Evolutionary conservation across 2,888 invertebrate species (phyloP), one percentile per base, ranked within the genome.

Genomic region (Clepsis dumicolana): DNA sequence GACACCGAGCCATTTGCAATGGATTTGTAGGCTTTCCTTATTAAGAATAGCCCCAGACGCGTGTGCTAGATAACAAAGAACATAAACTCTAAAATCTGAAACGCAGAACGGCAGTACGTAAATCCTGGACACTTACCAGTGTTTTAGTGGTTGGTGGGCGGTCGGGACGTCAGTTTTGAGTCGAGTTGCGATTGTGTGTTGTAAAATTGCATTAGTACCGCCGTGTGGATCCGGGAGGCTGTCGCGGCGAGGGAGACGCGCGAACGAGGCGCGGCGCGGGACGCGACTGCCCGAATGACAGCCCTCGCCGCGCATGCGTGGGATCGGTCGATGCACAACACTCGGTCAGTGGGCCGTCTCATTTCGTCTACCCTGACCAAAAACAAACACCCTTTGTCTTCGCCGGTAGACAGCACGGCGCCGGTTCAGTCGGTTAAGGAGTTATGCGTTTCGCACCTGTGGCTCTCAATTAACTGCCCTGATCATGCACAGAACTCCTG

Each of bases 341-440:
- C 84, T 93, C 92, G 92, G 93, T 92, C 93, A 93, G 81, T 93
- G 90, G 93, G 93, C 86, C 90, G 89, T 81, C 80, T 81, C 80
- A 79, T 78, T 85, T 79, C 77, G 74, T 53, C 63, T 64, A 56
- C 56, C 80, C 81, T 80, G 81, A 81, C 83, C 81, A 83, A 89
- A 90, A 91, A 91, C 90, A 90, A 90, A 90, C 88, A 82, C 77
- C 77, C 91, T 89, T 89, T 90, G 90, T 91, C 89, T 87, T 78
- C 77, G 72, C 72, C 71, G 74, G 82, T 78, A 91, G 92, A 92
- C 91, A 82, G 88, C 86, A 76, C 88, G 92, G 91, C 91, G 91
- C 91, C 90, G 80, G 72, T 75, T 72, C 72, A 71, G 80, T 74
- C 64, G 80, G 76, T 77, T 83, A 85, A 84, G 80, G 80, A 79